Conservation (phyloP, 1,140 invertebrate species). For the Archegozetes longisetosus region DNA sequence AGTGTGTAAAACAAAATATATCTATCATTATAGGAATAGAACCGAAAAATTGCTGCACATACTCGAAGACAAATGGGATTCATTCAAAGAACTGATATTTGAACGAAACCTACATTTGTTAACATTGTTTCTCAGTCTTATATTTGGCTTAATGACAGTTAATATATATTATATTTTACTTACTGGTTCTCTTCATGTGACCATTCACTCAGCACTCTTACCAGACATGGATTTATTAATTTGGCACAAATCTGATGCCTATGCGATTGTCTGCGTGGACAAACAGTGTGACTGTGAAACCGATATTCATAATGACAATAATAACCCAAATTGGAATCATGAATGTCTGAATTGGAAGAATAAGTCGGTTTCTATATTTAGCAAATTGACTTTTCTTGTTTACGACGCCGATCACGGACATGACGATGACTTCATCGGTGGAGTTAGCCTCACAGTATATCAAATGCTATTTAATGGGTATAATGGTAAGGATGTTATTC, state of each 20-base stretch:
- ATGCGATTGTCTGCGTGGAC: slow-evolving; percentile 3
- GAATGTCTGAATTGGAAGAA: slow-evolving; percentile 3
- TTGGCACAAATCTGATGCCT: slow-evolving; percentile 8
- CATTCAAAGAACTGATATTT: background rate
- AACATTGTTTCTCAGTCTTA: background rate
- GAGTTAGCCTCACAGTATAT: background rate
- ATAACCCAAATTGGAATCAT: slow-evolving; percentile 4
- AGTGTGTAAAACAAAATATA: slow-evolving; percentile 4
- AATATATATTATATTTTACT: background rate
- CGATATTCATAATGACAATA: slow-evolving; percentile 4
- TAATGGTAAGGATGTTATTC: background rate
- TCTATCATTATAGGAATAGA: background rate
- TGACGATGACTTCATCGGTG: slow-evolving; percentile 11
- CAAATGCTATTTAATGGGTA: background rate
- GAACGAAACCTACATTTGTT: background rate
- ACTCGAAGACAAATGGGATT: background rate
- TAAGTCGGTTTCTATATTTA: slow-evolving; percentile 7
- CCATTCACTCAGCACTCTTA: slow-evolving; percentile 1
- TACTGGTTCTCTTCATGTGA: slow-evolving; percentile 3
- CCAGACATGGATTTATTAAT: slow-evolving; percentile 9
- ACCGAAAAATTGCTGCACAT: background rate
- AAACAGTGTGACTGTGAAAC: slow-evolving; percentile 4
- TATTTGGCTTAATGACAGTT: background rate
- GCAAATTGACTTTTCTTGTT: slow-evolving; percentile 6
- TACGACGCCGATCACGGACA: slow-evolving; percentile 4